A percentile compares a stretch with the other conserved stretches of the same genome.
These are phyloP conservation scores for Brachionus asplanchnoidis DNA, from an alignment of 1,140 invertebrate species.

Conservation along the genomic window DNA sequence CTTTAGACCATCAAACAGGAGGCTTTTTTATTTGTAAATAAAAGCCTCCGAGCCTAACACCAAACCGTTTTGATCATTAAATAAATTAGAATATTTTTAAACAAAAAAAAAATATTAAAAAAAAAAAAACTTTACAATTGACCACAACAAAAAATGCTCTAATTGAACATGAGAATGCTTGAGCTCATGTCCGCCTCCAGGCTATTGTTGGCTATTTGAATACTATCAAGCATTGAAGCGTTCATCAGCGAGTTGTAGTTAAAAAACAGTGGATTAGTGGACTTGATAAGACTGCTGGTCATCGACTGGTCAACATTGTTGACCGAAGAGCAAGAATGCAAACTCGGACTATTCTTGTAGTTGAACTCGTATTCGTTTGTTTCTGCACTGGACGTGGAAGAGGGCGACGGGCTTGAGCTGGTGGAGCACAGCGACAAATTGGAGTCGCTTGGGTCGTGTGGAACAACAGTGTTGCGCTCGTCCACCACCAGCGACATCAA, in stretches of 20 bases:
- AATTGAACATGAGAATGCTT: conserved; percentile 41
- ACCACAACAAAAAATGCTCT: background rate
- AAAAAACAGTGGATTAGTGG: conserved; percentile 21
- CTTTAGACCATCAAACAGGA: background rate
- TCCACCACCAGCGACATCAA: background rate
- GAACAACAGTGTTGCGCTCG: background rate
- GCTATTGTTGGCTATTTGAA: conserved; percentile 29
- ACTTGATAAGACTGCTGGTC: background rate
- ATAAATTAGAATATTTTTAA: background rate
- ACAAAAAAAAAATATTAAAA: background rate
- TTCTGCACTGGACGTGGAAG: background rate
- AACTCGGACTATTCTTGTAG: background rate
- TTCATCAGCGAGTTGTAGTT: conserved; percentile 37
- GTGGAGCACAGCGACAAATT: background rate
- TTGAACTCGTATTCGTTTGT: background rate
- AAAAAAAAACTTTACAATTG: background rate
- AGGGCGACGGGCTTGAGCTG: background rate
- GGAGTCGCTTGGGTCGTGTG: background rate
- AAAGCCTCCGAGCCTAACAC: background rate
- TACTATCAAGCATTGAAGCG: conserved; percentile 40
- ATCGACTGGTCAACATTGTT: background rate
- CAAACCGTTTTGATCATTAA: background rate
- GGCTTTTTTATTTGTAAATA: background rate
- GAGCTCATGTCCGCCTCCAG: conserved; percentile 37
- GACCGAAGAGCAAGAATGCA: background rate